phyloP scores from a whole-genome alignment of 2,113 vertebrate species.

The Tylochromis polylepis region DNA sequence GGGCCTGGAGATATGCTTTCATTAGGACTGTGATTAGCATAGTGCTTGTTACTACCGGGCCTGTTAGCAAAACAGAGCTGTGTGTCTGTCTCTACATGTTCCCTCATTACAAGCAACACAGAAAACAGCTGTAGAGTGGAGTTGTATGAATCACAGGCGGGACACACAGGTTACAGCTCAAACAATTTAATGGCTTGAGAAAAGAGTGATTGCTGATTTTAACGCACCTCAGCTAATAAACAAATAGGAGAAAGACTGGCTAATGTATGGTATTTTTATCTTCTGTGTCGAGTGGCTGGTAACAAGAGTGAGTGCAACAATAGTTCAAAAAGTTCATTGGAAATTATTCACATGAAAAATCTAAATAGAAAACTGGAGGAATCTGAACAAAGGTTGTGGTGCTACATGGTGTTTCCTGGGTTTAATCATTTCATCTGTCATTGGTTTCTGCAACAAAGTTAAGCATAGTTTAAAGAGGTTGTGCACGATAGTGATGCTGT shows the following conservation, averaged over 20 bases:
- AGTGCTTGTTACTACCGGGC: constrained; percentile 65
- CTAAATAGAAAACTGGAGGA: background rate
- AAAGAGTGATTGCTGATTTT: background rate
- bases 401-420: background rate
- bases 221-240: background rate
- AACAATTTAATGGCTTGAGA: constrained; percentile 28
- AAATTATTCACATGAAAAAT: background rate
- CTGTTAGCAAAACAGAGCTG: constrained; percentile 54
- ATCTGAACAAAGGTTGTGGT: background rate
- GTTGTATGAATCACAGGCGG: background rate
- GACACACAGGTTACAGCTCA: constrained; percentile 23
- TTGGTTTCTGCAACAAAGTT: background rate
- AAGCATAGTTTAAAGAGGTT: background rate
- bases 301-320: constrained; percentile 7
- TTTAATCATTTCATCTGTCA: background rate
- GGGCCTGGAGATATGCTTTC: constrained; percentile 68
- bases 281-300: background rate
- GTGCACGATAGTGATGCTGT: background rate
- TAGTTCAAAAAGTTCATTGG: background rate
- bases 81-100: constrained; percentile 44
- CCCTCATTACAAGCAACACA: constrained; percentile 58
- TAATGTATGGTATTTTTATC: constrained; percentile 5
- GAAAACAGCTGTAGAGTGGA: constrained; percentile 29
- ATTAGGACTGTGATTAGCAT: constrained; percentile 74
- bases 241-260: background rate